phyloP scores from a whole-genome alignment of 2,797 vertebrate genomes.

The Dipus sagitta region DNA sequence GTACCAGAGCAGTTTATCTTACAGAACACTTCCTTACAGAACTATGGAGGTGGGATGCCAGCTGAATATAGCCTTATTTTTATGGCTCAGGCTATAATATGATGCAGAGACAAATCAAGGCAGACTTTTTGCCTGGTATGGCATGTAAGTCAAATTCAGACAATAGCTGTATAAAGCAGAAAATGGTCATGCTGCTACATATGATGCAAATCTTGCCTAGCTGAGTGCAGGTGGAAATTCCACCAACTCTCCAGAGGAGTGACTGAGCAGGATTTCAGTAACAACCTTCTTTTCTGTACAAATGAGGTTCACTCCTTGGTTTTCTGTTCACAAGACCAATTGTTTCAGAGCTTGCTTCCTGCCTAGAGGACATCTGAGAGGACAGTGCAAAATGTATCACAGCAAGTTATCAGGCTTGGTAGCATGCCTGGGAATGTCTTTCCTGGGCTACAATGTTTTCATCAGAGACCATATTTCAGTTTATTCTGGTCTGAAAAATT shows the following conservation, averaged over 20 bases:
- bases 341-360: background rate
- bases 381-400: background rate
- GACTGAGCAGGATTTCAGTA: accelerated
- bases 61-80: background rate
- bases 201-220: too few relatives aligned
- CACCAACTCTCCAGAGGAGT: too few relatives aligned
- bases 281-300: background rate
- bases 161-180: accelerated
- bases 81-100: background rate
- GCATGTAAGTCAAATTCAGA: background rate
- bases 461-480: background rate
- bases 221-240: accelerated
- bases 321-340: background rate
- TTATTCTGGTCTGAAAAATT: background rate
- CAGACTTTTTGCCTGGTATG: background rate
- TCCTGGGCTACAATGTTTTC: background rate
- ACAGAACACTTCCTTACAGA: background rate
- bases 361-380: background rate
- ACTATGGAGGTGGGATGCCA: background rate
- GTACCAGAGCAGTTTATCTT: background rate
- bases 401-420: too few relatives aligned
- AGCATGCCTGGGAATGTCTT: background rate
- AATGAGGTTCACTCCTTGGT: background rate
- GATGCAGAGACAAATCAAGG: background rate
- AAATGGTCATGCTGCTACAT: accelerated